A percentile compares a stretch with the other conserved stretches of the same genome.
Evolutionary conservation across 2,797 vertebrate species (phyloP).

Genomic region (Okamejei kenojei): DNA sequence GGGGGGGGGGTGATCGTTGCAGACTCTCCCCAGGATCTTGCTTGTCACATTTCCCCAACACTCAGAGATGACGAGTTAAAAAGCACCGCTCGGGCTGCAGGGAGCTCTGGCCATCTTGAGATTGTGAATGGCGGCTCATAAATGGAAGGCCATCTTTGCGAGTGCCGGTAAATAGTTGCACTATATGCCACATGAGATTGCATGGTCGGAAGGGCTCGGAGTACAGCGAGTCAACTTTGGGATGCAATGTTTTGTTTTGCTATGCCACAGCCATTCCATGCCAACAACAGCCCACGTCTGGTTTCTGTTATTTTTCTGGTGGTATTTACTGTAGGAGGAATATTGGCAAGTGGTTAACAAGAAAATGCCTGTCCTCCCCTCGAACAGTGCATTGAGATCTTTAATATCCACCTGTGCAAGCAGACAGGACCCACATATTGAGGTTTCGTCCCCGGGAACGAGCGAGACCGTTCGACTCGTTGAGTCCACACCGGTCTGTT

Average conservation of each 20-base stretch:
- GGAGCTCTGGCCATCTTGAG: neutral
- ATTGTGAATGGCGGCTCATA: neutral
- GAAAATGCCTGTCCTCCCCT: neutral
- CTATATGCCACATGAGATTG: neutral
- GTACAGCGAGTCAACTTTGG: neutral
- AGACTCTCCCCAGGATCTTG: neutral
- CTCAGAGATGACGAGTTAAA: neutral
- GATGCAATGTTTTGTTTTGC: conserved; percentile 12
- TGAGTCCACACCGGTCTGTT: no score
- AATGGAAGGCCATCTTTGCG: neutral
- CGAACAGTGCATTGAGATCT: neutral
- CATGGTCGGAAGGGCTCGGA: neutral
- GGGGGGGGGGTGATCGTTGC: no score
- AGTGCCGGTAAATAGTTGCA: neutral
- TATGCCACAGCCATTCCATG: neutral
- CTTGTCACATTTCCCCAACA: neutral
- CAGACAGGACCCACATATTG: neutral
- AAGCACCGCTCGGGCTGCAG: neutral
- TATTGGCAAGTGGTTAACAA: neutral
- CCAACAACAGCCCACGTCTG: neutral
- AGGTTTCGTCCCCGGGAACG: neutral
- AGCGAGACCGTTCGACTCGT: no score
- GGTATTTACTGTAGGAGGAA: conserved; percentile 9
- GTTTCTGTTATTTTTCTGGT: conserved; percentile 19
- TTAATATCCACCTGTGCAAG: conserved; percentile 21